Evolutionary conservation across 2,888 invertebrate species (phyloP).

Genomic region (Lasioglossum pauxillum): DNA sequence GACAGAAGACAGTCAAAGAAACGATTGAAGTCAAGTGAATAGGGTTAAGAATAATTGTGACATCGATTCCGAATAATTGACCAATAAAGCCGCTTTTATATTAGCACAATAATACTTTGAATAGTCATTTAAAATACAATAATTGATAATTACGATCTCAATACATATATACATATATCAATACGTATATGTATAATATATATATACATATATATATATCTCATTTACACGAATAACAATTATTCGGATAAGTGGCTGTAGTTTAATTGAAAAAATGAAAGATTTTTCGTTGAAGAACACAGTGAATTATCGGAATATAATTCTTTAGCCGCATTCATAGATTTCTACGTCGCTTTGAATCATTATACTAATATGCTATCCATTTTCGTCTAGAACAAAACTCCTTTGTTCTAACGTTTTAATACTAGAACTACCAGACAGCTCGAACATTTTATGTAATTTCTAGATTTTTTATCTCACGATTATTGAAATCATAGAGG

Average conservation of each 20-base stretch:
- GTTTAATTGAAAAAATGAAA: constrained; percentile 49
- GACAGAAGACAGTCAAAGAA: constrained; percentile 9
- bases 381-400: not conserved
- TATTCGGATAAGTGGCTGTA: constrained; percentile 69
- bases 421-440: not conserved
- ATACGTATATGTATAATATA: constrained; percentile 41
- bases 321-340: constrained; percentile 77
- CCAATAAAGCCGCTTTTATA: constrained; percentile 79
- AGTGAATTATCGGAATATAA: constrained; percentile 59
- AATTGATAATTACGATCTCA: constrained; percentile 75
- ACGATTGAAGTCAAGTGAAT: constrained; percentile 22
- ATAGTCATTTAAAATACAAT: constrained; percentile 78
- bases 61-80: constrained; percentile 66
- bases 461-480: not conserved
- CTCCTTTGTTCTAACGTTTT: not conserved
- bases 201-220: constrained; percentile 3
- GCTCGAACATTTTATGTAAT: not conserved
- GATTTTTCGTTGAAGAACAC: constrained; percentile 61
- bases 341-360: constrained; percentile 47
- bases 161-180: constrained; percentile 20
- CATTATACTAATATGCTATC: constrained; percentile 20
- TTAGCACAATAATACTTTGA: constrained; percentile 80
- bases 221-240: constrained; percentile 77
- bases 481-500: not conserved
- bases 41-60: constrained; percentile 58